A percentile compares a stretch with the other conserved stretches of the same genome.
Conservation (phyloP, 1,140 invertebrate species). For the Piezodorus guildinii region DNA sequence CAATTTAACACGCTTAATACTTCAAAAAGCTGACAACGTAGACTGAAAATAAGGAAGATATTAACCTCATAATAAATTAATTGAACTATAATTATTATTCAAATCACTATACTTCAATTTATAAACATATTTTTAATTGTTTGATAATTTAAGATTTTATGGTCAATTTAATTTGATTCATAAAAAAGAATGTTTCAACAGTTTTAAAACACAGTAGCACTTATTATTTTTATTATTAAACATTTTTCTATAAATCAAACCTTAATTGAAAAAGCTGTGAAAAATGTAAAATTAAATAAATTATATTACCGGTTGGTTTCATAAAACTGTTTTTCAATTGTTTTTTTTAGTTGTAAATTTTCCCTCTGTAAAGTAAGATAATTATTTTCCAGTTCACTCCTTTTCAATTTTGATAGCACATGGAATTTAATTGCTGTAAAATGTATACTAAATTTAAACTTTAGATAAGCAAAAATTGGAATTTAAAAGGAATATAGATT, state of each 20-base stretch:
- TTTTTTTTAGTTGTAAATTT: background rate
- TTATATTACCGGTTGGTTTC: background rate
- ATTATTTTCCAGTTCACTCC: background rate
- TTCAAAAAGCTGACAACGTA: background rate
- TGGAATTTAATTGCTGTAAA: background rate
- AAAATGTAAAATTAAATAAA: background rate
- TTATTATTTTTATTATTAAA: background rate
- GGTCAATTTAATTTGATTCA: no score
- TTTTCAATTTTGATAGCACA: background rate
- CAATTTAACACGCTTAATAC: background rate
- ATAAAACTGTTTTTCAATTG: background rate
- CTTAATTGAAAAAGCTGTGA: no score
- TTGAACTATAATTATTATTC: no score
- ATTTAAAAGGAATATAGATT: background rate
- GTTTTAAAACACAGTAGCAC: no score
- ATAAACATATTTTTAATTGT: no score
- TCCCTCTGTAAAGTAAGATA: background rate
- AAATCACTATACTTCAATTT: no score
- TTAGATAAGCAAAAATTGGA: background rate
- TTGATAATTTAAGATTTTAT: no score
- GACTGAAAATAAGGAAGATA: background rate
- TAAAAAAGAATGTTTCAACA: no score
- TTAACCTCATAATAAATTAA: background rate
- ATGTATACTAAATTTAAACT: background rate
- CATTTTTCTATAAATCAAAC: background rate